Evolutionary conservation across 2,888 invertebrate genomes (phyloP), one percentile per base, ranked within the genome.

Genomic region (Tanytarsus gracilentus): DNA sequence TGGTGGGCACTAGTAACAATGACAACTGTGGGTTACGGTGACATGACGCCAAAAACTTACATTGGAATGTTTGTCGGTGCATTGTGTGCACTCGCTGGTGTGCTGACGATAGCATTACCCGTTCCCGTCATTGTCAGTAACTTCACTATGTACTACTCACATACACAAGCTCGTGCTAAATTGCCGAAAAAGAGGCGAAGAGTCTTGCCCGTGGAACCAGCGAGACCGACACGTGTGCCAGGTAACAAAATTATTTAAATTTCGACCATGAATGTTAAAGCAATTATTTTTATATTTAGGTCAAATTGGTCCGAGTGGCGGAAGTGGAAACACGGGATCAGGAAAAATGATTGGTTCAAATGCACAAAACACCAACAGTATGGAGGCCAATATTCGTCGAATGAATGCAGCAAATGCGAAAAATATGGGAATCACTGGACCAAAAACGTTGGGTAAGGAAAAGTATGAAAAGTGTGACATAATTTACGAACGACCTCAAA

Each of bases 1-100:
- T 97, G 97, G 97, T 98, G 97, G 97, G 97, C 97, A 49, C 82
- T 97, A 76, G 96, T 97, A 66, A 97, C 97, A 66, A 97, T 98
- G 97, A 98, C 97, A 66, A 95, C 94, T 0, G 96, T 97, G 62
- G 97, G 97, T 48, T 98, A 97, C 74, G 97, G 97, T 62, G 96
- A 97, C 76, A 97, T 97, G 95, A 94, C 89, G 66, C 96, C 97
- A 63, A 96, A 96, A 76, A 97, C 97, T 44, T 97, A 97, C 74
- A 88, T 94, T 65, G 97, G 97, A 65, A 97, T 97, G 97, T 94
- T 97, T 72, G 96, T 97, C 65, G 97, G 97, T 66, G 95, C 96
- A 14, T 81, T 99, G 52, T 99, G 98, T 76, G 98, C 99, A 64
- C 81, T 99, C 66, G 94, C 96, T 70, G 99, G 99, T 76, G 98